Evolutionary conservation across 2,888 invertebrate genomes (phyloP).

Genomic region (Drosophila nigricruria): DNA sequence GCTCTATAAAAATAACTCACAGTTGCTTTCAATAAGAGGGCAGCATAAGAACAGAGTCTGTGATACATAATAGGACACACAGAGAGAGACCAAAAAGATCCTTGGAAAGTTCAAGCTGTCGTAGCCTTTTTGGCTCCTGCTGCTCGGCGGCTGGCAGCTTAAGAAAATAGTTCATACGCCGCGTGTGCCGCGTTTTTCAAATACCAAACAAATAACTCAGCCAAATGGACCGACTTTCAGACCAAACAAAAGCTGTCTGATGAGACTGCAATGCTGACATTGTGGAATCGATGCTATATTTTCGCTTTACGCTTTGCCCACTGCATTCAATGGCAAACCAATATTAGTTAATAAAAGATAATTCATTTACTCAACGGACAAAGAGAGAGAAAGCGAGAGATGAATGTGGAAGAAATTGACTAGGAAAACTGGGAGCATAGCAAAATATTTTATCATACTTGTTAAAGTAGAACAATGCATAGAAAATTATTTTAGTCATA

Average conservation of each 20-base stretch:
- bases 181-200: slow-evolving; percentile 66
- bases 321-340: slow-evolving; percentile 39
- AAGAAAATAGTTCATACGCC: slow-evolving; percentile 75
- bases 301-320: slow-evolving; percentile 12
- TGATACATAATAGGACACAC: slow-evolving; percentile 35
- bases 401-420: background rate
- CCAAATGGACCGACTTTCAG: slow-evolving; percentile 20
- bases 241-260: slow-evolving; percentile 28
- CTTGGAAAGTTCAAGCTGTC: slow-evolving; percentile 62
- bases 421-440: background rate
- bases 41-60: slow-evolving; percentile 23
- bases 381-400: background rate
- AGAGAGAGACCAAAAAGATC: slow-evolving; percentile 23
- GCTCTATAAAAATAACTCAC: slow-evolving; percentile 78
- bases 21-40: slow-evolving; percentile 63
- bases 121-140: slow-evolving; percentile 47
- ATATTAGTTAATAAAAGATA: slow-evolving; percentile 29
- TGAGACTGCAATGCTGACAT: slow-evolving; percentile 37
- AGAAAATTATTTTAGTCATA: background rate
- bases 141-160: slow-evolving; percentile 27
- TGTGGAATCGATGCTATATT: slow-evolving; percentile 17
- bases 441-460: no score
- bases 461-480: background rate
- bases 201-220: slow-evolving; percentile 64
- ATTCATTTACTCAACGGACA: slow-evolving; percentile 3